These are phyloP conservation scores for Eira barbara DNA, from an alignment of 2,113 vertebrate genomes.

Conservation along the genomic window DNA sequence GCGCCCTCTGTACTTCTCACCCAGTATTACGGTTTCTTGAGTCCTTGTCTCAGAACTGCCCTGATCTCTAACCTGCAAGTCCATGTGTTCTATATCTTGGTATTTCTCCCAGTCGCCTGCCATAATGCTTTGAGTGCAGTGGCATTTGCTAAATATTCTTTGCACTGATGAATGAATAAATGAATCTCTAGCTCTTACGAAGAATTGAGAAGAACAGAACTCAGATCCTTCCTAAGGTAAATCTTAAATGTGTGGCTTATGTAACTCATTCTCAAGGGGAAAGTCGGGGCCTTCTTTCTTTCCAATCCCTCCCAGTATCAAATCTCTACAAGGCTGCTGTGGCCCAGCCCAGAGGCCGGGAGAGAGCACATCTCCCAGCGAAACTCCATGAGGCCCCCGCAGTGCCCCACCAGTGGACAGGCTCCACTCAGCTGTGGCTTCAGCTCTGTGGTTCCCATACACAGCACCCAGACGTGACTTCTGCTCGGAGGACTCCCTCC, in stretches of 20 bases:
- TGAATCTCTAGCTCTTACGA: not conserved
- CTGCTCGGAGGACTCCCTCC: not conserved
- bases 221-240: not conserved
- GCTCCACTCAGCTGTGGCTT: not conserved
- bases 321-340: not conserved
- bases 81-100: not conserved
- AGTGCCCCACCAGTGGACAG: accelerated
- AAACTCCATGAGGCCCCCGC: accelerated
- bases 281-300: not conserved
- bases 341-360: too few species aligned
- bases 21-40: not conserved
- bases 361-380: not conserved
- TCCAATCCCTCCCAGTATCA: not conserved
- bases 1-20: not conserved
- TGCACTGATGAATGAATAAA: not conserved
- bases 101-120: not conserved
- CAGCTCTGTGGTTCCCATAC: accelerated
- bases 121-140: accelerated
- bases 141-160: not conserved
- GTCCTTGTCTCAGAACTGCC: not conserved
- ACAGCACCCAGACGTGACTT: accelerated
- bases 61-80: not conserved
- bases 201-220: not conserved
- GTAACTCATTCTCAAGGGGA: not conserved
- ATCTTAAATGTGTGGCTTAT: not conserved